phyloP scores from a whole-genome alignment of 2,888 invertebrate species.

The Troides helena region DNA sequence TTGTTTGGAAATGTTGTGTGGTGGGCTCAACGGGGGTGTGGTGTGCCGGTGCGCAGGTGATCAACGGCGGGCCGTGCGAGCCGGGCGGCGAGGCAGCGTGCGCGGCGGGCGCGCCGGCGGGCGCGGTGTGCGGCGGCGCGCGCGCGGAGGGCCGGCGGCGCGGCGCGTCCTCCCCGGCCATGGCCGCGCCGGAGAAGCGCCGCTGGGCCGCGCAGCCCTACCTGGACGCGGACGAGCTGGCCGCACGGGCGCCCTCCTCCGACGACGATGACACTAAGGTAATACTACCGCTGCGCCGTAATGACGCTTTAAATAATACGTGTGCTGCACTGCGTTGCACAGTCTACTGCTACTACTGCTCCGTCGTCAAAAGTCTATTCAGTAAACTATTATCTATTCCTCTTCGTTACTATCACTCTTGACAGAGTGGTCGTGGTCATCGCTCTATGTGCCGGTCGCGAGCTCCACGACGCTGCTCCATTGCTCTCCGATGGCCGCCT shows the following conservation, averaged over 20 bases:
- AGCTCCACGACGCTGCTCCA: too few relatives aligned
- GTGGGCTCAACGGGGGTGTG: neutral
- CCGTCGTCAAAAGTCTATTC: too few relatives aligned
- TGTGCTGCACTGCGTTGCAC: too few relatives aligned
- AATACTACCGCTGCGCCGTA: constrained; percentile 40
- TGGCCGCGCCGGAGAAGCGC: constrained; percentile 85
- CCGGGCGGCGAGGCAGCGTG: constrained; percentile 45
- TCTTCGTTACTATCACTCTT: too few relatives aligned
- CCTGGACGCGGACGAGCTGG: constrained; percentile 48
- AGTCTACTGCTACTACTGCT: too few relatives aligned
- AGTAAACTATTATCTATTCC: too few relatives aligned
- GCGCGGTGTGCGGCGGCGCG: constrained; percentile 34
- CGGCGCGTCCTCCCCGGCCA: constrained; percentile 74
- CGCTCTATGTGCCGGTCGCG: too few relatives aligned
- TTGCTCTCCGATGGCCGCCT: too few relatives aligned
- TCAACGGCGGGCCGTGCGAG: constrained; percentile 63
- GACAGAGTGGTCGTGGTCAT: too few relatives aligned
- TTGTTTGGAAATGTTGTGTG: too few relatives aligned
- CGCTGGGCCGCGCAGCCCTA: constrained; percentile 82
- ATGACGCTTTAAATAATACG: too few relatives aligned
- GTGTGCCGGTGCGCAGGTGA: constrained; percentile 53
- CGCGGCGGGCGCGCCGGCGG: constrained; percentile 40
- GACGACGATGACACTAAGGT: constrained; percentile 72
- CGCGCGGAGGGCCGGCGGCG: constrained; percentile 61
- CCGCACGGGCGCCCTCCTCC: constrained; percentile 56